Base-by-base conservation (phyloP, 2,888 invertebrate species). In the Cantharis rustica region DNA sequence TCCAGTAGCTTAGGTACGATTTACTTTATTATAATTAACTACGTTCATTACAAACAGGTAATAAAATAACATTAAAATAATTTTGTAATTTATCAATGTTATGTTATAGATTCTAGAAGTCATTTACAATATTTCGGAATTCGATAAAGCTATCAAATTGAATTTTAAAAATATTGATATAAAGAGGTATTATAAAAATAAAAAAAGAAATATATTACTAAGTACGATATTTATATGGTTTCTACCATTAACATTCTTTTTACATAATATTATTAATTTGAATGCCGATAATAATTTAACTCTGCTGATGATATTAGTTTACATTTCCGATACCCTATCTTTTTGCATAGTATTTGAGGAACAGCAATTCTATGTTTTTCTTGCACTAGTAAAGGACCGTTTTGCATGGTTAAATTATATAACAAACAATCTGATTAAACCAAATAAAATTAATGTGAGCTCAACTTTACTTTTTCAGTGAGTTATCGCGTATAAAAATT, bases 391-490 rank as follows among this genome's bases (percentile, higher is more conserved):
- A 63, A 73, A 71, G 10, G 23, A 71, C 23, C 27, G 77, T 27
- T 77, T 77, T 26, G 2, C 1, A 16, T 77, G 74, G 73, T 15
- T 77, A 7, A 77, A 77, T 20, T 3, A 71, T 17, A 31, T 15
- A 26, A 71, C 62, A 26, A 16, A 10, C 11, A 27, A 13, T 68
- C 16, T 15, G 0, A 61, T 20, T 13, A 16, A 64, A 5, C 10
- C n/a, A 64, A 20, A 20, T 64, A 64, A 64, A 7, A 17, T 10
- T 5, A 17, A 17, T 20, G 63, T 7, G 3, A 63, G 11, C 0
- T 1, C 13, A 5, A 16, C 63, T 17, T 5, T 47, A n/a, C 7
- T 5, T n/a, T 47, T 31, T 17, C 16, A 13, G 13, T 16, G n/a
- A 17, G 63, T 63, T 31, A 11, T 11, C 11, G 11, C 10, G 11